These are phyloP conservation scores for Macropodus opercularis DNA, from an alignment of 2,797 vertebrate species.

Conservation along the genomic window DNA sequence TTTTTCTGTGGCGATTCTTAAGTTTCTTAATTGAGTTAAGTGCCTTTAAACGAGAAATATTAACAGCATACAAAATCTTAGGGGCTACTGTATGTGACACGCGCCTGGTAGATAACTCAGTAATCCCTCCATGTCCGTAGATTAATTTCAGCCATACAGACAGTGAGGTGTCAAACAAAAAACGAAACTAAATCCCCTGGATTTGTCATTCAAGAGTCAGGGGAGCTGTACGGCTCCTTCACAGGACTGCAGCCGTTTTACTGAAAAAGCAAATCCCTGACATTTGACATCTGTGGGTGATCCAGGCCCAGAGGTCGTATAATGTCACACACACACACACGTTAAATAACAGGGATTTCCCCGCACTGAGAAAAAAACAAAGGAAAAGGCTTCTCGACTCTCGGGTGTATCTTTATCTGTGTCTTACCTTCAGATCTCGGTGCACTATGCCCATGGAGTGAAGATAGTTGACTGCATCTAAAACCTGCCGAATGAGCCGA, in stretches of 20 bases:
- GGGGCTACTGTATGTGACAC: no score
- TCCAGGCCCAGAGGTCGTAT: not conserved
- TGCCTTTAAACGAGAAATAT: no score
- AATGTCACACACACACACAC: conserved; percentile 8
- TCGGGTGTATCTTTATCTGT: no score
- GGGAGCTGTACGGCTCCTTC: conserved; percentile 15
- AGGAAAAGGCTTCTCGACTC: no score
- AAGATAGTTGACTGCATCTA: conserved; percentile 95
- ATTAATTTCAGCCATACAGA: conserved; percentile 2
- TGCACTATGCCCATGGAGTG: conserved; percentile 96
- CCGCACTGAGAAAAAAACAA: conserved; percentile 1
- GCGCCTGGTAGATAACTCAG: no score
- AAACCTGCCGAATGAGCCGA: conserved; percentile 92
- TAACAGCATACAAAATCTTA: no score
- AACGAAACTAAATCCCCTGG: conserved; percentile 19
- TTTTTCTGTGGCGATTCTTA: no score
- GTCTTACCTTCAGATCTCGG: conserved; percentile 92
- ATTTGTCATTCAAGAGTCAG: conserved; percentile 9
- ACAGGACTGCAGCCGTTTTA: conserved; percentile 31
- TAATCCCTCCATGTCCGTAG: not conserved
- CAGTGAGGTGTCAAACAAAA: conserved; percentile 9
- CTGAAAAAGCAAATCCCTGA: conserved; percentile 33
- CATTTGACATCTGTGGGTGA: conserved; percentile 40
- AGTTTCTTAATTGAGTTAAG: no score
- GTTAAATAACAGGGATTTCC: conserved; percentile 35